phyloP scores from a whole-genome alignment of 2,888 invertebrate genomes.

The Phaedon cochleariae region DNA sequence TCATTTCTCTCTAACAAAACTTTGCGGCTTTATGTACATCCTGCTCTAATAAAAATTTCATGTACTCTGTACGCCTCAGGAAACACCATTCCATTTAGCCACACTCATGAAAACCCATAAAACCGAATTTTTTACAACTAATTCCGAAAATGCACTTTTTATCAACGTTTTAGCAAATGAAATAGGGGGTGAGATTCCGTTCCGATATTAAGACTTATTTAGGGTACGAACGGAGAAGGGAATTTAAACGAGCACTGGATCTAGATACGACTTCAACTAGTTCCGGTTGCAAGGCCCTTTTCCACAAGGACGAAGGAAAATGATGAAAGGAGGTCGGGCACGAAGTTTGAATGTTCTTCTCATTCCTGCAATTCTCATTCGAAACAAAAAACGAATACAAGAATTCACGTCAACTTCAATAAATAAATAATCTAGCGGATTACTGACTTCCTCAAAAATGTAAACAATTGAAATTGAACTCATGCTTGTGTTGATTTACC shows the following conservation, averaged over 20 bases:
- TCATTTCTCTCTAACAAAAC: not conserved
- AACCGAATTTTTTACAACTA: slow-evolving; percentile 16
- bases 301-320: slow-evolving; percentile 8
- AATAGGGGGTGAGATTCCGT: slow-evolving; percentile 47
- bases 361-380: too few relatives aligned
- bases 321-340: not conserved
- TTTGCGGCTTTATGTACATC: not conserved
- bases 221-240: slow-evolving; percentile 47
- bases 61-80: not conserved
- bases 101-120: not conserved
- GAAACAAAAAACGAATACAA: too few relatives aligned
- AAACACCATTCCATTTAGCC: not conserved
- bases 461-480: too few relatives aligned
- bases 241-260: slow-evolving; percentile 41
- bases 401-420: too few relatives aligned
- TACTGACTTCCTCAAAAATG: too few relatives aligned
- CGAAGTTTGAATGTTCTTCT: too few relatives aligned
- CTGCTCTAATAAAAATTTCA: not conserved
- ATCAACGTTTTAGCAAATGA: slow-evolving; percentile 19
- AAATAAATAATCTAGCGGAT: too few relatives aligned
- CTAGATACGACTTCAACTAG: slow-evolving; percentile 48
- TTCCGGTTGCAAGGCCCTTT: slow-evolving; percentile 46
- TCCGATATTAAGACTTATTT: slow-evolving; percentile 59
- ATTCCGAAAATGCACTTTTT: slow-evolving; percentile 19
- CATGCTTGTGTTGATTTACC: too few relatives aligned